Evolutionary conservation across 2,888 invertebrate genomes (phyloP).

Genomic region (Amphipyra berbera): DNA sequence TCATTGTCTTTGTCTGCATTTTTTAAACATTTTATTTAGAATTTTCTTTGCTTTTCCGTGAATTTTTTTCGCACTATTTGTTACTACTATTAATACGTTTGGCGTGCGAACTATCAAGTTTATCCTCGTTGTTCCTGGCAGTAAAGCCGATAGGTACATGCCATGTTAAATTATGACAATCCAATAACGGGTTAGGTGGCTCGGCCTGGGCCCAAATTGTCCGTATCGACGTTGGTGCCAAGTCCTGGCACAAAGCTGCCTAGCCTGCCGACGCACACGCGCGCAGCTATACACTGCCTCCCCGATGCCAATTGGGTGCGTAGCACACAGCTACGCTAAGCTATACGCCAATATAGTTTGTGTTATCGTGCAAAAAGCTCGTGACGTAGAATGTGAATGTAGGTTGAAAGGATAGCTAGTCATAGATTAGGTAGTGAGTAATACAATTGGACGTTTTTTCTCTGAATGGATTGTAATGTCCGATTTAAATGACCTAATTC

Average conservation of each 20-base stretch:
- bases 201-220: constrained; percentile 85
- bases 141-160: constrained; percentile 78
- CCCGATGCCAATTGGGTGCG: constrained; percentile 51
- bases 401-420: background rate
- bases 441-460: background rate
- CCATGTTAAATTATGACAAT: constrained; percentile 87
- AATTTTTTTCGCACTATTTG: constrained; percentile 39
- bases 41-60: constrained; percentile 26
- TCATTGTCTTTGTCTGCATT: constrained; percentile 40
- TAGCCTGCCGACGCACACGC: constrained; percentile 57
- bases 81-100: constrained; percentile 67
- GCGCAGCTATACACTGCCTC: constrained; percentile 45
- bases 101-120: constrained; percentile 72
- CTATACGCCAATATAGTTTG: constrained; percentile 16
- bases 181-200: constrained; percentile 85
- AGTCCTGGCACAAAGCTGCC: constrained; percentile 74
- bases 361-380: constrained; percentile 3
- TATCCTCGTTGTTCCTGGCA: constrained; percentile 73
- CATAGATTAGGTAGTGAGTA: constrained; percentile 8
- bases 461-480: too few species aligned
- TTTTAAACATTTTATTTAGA: constrained; percentile 21
- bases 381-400: constrained; percentile 4
- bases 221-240: constrained; percentile 81
- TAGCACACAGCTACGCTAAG: constrained; percentile 28
- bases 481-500: constrained; percentile 13